Conservation (phyloP, 2,888 invertebrate species). For the Linyphia triangularis region DNA sequence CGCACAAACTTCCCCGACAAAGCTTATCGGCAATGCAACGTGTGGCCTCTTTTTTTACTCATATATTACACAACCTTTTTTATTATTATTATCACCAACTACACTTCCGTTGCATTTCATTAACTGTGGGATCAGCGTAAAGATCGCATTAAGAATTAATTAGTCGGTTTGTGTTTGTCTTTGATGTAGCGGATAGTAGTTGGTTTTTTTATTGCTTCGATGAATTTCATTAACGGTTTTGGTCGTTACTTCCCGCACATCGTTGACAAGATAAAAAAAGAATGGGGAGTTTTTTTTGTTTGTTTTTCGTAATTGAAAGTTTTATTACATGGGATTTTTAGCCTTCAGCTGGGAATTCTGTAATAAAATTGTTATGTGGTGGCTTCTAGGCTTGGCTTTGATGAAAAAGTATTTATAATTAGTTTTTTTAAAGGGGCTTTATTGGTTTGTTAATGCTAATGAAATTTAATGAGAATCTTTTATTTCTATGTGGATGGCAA, state of each 20-base stretch:
- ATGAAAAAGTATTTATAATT: neutral
- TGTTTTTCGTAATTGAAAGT: neutral
- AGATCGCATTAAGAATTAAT: slow-evolving; percentile 66
- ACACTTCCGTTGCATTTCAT: slow-evolving; percentile 8
- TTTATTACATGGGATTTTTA: neutral
- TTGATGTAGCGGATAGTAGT: neutral
- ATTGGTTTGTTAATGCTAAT: neutral
- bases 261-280: neutral
- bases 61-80: neutral
- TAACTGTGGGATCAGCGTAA: neutral
- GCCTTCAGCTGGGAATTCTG: neutral
- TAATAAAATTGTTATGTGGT: neutral
- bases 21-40: neutral
- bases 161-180: slow-evolving; percentile 33
- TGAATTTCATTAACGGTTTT: neutral
- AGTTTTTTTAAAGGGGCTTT: neutral
- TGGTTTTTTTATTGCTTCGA: neutral
- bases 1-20: neutral
- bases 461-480: neutral
- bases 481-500: neutral
- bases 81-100: neutral
- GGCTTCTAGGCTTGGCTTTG: neutral
- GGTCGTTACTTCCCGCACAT: neutral
- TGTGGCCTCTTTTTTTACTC: neutral
- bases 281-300: neutral